Base-by-base conservation (phyloP, 2,888 invertebrate genomes). In the Trachelus iudaicus region DNA sequence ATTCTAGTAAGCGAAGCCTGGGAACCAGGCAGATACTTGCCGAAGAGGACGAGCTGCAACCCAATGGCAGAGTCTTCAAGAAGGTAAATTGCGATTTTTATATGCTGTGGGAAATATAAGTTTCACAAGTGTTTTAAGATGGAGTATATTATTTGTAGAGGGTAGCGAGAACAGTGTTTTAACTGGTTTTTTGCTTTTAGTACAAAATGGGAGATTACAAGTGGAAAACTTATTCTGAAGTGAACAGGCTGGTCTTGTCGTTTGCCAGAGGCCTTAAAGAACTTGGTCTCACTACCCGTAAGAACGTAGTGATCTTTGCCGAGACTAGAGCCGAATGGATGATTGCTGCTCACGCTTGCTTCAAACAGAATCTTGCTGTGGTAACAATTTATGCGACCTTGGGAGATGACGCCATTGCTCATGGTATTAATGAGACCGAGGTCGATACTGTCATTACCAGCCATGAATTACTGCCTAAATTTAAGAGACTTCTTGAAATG, bases 321-420 rank as follows among this genome's bases (percentile, higher is more conserved):
- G 99, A 99, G 93, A 99, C 99, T 0, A 94, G 99, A 85, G 97
- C 97, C 75, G 99, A 99, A 92, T 99, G 99, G 99, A 96, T 99
- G 95, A 93, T 99, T 75, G 96, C 98, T 0, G 98, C 98, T 1
- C 97, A 99, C 89, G 98, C 98, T 77, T 97, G 98, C 92, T 98
- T 99, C 93, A 97, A 97, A 91, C 97, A 97, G 92, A 98, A 96
- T 82, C 81, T 92, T 86, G 81, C 93, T 94, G 96, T 99, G 89
- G 98, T 98, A 3, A 99, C 99, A 0, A 96, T 99, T 85, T 99
- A 99, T 92, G 97, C 99, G 1, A 99, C 99, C 0, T 93, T 99
- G 23, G 98, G 99, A 68, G 98, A 98, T 89, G 99, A 99, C 11
- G 99, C 98, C 2, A 97, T 99, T 81, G 95, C 97, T 11, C 98